Percentiles rank a stretch among this genome's conserved stretches.
These are phyloP conservation scores for Nesidiocoris tenuis DNA, from an alignment of 2,888 invertebrate genomes.

Conservation along the genomic window DNA sequence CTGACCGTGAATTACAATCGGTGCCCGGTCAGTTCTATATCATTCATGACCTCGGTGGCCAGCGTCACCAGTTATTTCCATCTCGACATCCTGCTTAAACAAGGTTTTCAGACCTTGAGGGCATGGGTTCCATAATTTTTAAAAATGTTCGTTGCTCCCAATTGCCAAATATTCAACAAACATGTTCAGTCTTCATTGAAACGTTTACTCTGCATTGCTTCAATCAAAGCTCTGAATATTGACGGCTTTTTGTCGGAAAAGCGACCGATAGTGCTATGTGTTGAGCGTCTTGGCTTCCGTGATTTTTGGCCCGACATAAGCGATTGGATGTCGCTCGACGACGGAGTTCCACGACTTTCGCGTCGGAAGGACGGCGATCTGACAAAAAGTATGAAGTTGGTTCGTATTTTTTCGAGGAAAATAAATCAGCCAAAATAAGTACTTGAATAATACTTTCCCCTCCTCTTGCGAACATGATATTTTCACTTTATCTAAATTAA, in stretches of 20 bases:
- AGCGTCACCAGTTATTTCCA: too few species aligned
- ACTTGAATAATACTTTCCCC: too few species aligned
- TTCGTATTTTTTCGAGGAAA: too few species aligned
- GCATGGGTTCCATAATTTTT: too few species aligned
- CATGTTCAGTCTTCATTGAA: not conserved
- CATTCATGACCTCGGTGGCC: not conserved
- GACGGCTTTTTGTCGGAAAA: conserved; percentile 32
- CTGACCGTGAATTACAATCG: not conserved
- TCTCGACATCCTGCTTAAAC: too few species aligned
- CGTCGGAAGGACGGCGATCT: not conserved
- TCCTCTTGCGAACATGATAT: too few species aligned
- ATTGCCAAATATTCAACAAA: too few species aligned
- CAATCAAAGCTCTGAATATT: conserved; percentile 10
- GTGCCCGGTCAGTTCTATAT: not conserved
- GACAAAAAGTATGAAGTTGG: too few species aligned
- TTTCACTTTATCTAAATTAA: too few species aligned
- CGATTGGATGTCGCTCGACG: not conserved
- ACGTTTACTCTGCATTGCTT: conserved; percentile 9
- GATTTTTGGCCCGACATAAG: not conserved
- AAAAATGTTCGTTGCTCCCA: too few species aligned
- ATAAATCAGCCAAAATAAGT: too few species aligned
- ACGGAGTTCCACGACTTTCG: not conserved
- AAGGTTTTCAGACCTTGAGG: too few species aligned
- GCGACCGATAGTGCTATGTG: not conserved
- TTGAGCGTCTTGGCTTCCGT: not conserved